Base-by-base conservation (phyloP, 2,113 vertebrate genomes). In the Dicentrarchus labrax region DNA sequence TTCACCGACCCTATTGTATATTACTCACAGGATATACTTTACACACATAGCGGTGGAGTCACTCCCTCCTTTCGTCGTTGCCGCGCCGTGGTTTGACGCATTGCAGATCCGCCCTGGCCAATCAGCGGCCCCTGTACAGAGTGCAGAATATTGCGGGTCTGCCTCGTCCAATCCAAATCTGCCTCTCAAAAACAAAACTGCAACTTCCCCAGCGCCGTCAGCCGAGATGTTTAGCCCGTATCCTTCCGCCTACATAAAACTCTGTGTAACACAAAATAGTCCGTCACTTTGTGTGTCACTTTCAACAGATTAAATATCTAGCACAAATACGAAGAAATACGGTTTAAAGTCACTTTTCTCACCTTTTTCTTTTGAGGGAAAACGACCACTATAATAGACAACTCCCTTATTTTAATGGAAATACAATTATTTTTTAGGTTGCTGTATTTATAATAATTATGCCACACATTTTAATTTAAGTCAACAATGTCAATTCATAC, bases 31-130 rank as follows among this genome's bases (percentile, higher is more conserved):
- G 16, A 15, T 48, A 16, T 13, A 50, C 38, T 50, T 39, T 15
- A 47, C 54, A 45, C 66, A 47, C 45, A 45, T 0, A 10, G 21
- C 59, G 24, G 48, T 47, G 60, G 59, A 60, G 74, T 72, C 78
- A 64, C 66, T 79, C 78, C 78, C 83, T 78, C 68, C 83, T 48
- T 48, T 51, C 30, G 12, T 21, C 53, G 60, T 61, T 82, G 50
- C 82, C 86, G 87, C 95, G 92, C 92, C 93, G 88, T 80, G 88
- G 70, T 95, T 97, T 98, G 97, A 96, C 97, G 97, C 97, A 99
- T 98, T 99, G 98, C 98, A 96, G 98, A 96, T 97, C 94, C 88
- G 4, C 76, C 8, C 82, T 86, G 78, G 21, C 98, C 97, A 99
- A 98, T 97, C 94, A 84, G 54, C 22, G 50, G 80, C 50, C 88